phyloP scores from a whole-genome alignment of 1,140 invertebrate species.

The Dysdera silvatica region DNA sequence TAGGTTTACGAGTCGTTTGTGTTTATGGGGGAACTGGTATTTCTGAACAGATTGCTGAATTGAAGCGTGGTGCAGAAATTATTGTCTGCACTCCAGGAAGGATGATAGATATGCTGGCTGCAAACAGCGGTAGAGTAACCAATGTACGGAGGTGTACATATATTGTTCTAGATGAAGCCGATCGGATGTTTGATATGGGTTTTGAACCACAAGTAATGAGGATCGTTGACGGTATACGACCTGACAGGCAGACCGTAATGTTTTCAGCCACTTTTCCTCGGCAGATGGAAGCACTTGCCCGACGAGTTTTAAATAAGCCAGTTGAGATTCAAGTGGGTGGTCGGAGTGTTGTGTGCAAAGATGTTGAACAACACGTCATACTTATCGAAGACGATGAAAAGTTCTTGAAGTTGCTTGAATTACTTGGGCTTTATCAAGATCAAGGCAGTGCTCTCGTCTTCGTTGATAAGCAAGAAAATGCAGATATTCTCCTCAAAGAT shows the following conservation, averaged over 20 bases:
- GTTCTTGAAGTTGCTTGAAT: slow-evolving; percentile 92
- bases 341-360: slow-evolving; percentile 93
- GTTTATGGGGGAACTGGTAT: slow-evolving; percentile 97
- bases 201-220: slow-evolving; percentile 98
- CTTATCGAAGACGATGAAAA: slow-evolving; percentile 95
- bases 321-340: slow-evolving; percentile 99
- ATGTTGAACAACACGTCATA: slow-evolving; percentile 87
- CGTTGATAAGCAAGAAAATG: slow-evolving; percentile 98
- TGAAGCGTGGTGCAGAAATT: slow-evolving; percentile 96
- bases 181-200: slow-evolving; percentile 99
- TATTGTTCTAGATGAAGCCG: slow-evolving; percentile 96
- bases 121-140: slow-evolving; percentile 94
- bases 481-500: slow-evolving; percentile 88
- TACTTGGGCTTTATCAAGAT: slow-evolving; percentile 89
- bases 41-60: slow-evolving; percentile 88
- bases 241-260: slow-evolving; percentile 95
- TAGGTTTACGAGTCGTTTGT: slow-evolving; percentile 81
- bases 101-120: slow-evolving; percentile 99
- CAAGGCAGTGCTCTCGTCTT: slow-evolving; percentile 92
- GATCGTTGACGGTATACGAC: slow-evolving; percentile 94
- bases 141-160: slow-evolving; percentile 93
- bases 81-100: slow-evolving; percentile 98
- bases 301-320: slow-evolving; percentile 86
- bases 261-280: slow-evolving; percentile 98
- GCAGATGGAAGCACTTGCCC: slow-evolving; percentile 96